Evolutionary conservation across 35 echinoderm and acorn worm species (phyloP).

Genomic region (Heliocidaris erythrogramma): DNA sequence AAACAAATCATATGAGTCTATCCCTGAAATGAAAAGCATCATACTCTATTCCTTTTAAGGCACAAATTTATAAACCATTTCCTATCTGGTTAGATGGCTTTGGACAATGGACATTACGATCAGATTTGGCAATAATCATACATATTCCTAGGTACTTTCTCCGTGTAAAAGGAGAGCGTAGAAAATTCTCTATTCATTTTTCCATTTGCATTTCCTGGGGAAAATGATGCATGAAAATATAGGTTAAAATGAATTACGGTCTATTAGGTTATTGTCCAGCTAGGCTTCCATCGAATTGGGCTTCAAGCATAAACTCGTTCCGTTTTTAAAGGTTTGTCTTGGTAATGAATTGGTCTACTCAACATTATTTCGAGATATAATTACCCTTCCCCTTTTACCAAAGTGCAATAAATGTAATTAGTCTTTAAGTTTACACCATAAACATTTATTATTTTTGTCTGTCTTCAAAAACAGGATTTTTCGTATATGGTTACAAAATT

Average conservation of each 20-base stretch:
- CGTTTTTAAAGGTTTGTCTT: background rate
- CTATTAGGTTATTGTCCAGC: background rate
- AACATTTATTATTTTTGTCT: no score
- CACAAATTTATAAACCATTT: background rate
- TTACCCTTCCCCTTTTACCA: background rate
- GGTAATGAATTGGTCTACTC: background rate
- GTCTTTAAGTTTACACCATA: no score
- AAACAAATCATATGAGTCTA: no score
- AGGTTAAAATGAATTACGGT: background rate
- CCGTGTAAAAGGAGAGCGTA: background rate
- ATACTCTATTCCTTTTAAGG: no score
- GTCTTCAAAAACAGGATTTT: no score
- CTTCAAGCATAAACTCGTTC: background rate
- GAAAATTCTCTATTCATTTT: background rate
- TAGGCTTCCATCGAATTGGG: background rate
- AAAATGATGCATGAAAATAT: background rate
- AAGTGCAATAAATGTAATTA: background rate
- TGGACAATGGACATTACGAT: background rate
- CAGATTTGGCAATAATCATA: background rate
- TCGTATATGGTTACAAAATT: no score
- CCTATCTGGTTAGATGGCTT: background rate
- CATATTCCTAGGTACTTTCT: background rate
- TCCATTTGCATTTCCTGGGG: background rate
- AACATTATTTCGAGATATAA: background rate
- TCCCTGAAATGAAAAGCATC: no score